Percentiles rank a stretch among this genome's conserved stretches.
phyloP scores from a whole-genome alignment of 2,113 vertebrate species.

The Sphaerodactylus townsendi region DNA sequence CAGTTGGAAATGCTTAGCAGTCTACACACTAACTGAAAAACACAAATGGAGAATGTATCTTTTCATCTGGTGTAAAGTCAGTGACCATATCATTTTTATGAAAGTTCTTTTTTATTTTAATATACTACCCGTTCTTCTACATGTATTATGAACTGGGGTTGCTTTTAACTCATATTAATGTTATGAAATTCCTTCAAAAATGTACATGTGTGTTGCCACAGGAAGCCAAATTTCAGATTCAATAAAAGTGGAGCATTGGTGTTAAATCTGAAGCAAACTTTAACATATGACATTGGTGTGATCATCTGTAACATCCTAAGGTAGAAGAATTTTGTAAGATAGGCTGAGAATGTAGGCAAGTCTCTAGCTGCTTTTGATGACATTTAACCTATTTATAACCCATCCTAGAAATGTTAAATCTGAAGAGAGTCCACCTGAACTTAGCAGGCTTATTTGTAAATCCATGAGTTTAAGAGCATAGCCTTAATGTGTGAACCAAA shows the following conservation, averaged over 20 bases:
- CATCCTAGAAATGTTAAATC: neutral
- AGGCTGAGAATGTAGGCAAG: too few species aligned
- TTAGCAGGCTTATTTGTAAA: neutral
- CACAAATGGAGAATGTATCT: neutral
- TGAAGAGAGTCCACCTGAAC: neutral
- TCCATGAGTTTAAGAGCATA: neutral
- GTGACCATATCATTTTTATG: neutral
- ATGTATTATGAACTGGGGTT: neutral
- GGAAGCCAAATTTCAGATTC: neutral
- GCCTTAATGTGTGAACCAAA: neutral
- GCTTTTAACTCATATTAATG: neutral
- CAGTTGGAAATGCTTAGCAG: neutral
- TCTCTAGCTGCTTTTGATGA: neutral
- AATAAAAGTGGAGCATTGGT: neutral
- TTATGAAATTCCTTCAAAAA: neutral
- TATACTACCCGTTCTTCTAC: neutral
- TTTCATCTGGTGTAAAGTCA: neutral
- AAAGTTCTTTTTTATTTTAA: neutral
- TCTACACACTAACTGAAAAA: neutral
- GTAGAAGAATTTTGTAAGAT: neutral
- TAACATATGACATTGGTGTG: constrained; percentile 21
- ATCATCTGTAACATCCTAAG: neutral
- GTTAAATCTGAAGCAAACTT: neutral
- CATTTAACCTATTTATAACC: neutral
- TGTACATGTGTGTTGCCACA: neutral